Conservation (phyloP, 1,140 invertebrate species). For the Atta colombica region DNA sequence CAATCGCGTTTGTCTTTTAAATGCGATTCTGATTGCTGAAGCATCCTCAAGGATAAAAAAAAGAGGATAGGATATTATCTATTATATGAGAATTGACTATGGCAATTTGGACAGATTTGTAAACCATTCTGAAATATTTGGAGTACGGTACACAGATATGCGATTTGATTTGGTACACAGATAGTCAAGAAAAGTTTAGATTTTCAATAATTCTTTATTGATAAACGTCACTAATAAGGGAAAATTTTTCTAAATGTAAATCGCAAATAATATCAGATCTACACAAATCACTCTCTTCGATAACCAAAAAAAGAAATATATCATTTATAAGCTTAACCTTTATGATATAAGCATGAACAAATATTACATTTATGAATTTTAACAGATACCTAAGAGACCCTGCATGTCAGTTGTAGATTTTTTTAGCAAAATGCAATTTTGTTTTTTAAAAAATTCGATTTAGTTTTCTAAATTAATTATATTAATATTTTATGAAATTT, state of each 20-base stretch:
- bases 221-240: neutral
- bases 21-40: conserved; percentile 64
- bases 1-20: conserved; percentile 80
- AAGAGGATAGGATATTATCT: neutral
- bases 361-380: too few species aligned
- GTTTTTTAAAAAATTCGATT: too few species aligned
- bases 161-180: neutral
- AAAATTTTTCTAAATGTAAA: neutral
- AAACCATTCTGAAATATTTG: neutral
- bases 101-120: neutral
- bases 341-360: too few species aligned
- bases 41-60: conserved; percentile 37
- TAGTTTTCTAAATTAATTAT: too few species aligned
- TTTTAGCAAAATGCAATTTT: too few species aligned
- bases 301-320: too few species aligned
- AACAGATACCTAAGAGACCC: too few species aligned
- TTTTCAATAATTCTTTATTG: neutral
- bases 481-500: too few species aligned
- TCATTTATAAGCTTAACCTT: too few species aligned
- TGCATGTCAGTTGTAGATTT: too few species aligned
- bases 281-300: too few species aligned
- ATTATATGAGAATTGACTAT: neutral
- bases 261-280: too few species aligned
- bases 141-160: neutral
- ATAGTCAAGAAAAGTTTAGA: neutral